Evolutionary conservation across 1,140 invertebrate species (phyloP).

Genomic region (Zaprionus lachaisei): DNA sequence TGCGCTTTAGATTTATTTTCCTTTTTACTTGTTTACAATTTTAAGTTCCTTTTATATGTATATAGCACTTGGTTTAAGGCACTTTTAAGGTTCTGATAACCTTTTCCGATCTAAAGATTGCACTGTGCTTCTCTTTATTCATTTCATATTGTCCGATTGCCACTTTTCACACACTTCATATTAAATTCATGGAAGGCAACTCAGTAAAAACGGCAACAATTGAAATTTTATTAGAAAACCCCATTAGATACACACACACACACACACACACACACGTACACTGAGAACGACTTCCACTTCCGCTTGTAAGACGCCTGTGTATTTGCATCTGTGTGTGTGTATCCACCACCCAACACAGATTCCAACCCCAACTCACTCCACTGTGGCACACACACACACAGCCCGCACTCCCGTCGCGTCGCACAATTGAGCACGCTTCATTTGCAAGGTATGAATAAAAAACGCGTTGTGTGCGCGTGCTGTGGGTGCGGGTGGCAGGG

Average conservation of each 20-base stretch:
- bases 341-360: conserved; percentile 46
- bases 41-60: conserved; percentile 15
- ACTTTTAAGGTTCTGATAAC: conserved; percentile 1
- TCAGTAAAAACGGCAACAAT: conserved; percentile 66
- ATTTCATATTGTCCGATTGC: conserved; percentile 21
- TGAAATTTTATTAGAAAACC: conserved; percentile 82
- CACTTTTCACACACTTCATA: conserved; percentile 48
- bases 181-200: conserved; percentile 62
- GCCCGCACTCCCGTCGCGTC: not conserved
- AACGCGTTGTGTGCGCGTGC: conserved; percentile 14
- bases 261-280: conserved; percentile 10
- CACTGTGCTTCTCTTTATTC: conserved; percentile 36
- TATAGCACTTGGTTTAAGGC: not conserved
- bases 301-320: conserved; percentile 51
- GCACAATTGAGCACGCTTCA: conserved; percentile 66
- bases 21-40: not conserved
- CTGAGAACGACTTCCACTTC: conserved; percentile 65
- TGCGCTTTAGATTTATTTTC: not conserved
- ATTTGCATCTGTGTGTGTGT: conserved; percentile 54
- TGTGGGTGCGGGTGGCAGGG: not conserved
- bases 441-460: conserved; percentile 73
- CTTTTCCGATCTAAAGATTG: conserved; percentile 28
- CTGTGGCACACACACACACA: not conserved
- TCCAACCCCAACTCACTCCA: conserved; percentile 29
- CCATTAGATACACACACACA: conserved; percentile 77